phyloP scores from a whole-genome alignment of 1,140 invertebrate species.

The Temnothorax longispinosus region DNA sequence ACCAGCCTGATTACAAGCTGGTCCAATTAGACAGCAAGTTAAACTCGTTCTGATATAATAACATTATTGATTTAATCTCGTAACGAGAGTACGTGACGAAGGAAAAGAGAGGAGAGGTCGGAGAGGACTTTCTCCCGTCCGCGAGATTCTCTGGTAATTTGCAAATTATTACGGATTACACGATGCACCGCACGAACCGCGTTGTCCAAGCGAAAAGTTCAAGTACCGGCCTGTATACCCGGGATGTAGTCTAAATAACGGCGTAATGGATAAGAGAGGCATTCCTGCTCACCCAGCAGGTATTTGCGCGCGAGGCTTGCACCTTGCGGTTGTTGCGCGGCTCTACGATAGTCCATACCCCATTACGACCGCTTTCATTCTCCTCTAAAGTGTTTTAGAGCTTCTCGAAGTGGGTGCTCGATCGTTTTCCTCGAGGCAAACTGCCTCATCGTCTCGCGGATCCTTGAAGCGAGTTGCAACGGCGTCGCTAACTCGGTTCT shows the following conservation, averaged over 20 bases:
- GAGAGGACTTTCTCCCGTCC: conserved; percentile 14
- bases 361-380: conserved; percentile 71
- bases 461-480: conserved; percentile 43
- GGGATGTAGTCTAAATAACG: conserved; percentile 70
- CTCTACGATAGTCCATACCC: conserved; percentile 67
- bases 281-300: conserved; percentile 10
- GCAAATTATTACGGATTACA: conserved; percentile 64
- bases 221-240: conserved; percentile 13
- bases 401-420: conserved; percentile 66
- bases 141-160: conserved; percentile 61
- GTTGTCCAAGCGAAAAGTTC: conserved; percentile 24
- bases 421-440: conserved; percentile 67
- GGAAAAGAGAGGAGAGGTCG: neutral
- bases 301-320: conserved; percentile 50
- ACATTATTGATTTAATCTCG: conserved; percentile 30
- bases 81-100: neutral
- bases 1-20: neutral
- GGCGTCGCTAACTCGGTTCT: conserved; percentile 67
- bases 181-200: neutral
- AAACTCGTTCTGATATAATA: conserved; percentile 51
- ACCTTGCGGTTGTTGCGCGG: conserved; percentile 43
- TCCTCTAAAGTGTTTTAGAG: conserved; percentile 72
- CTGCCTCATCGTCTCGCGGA: conserved; percentile 67
- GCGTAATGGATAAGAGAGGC: conserved; percentile 67
- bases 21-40: conserved; percentile 44